Percentiles rank a stretch among this genome's conserved stretches.
These are phyloP conservation scores for Alces alces DNA, from an alignment of 2,113 vertebrate species.

Conservation along the genomic window DNA sequence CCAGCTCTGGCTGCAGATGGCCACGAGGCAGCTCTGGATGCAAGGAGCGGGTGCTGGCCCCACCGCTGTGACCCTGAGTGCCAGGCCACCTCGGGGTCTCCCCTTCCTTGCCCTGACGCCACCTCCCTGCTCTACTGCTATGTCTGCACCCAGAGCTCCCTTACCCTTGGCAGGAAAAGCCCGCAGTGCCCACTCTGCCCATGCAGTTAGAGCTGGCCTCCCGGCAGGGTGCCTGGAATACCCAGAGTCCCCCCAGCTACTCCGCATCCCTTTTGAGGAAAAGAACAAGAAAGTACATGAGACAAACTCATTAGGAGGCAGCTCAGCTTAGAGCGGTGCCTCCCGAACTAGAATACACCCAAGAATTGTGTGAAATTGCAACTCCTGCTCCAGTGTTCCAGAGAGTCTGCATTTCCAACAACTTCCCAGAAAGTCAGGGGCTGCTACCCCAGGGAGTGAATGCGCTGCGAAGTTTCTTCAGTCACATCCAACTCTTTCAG, in stretches of 20 bases:
- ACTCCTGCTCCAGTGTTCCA: background rate
- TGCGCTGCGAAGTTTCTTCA: background rate
- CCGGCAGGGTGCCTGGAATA: background rate
- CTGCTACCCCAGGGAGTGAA: background rate
- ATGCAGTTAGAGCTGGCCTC: background rate
- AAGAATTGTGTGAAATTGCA: background rate
- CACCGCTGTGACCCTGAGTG: background rate
- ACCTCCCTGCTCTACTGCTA: background rate
- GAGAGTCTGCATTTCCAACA: background rate
- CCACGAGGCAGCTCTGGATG: background rate
- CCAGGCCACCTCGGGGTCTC: background rate
- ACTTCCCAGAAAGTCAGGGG: background rate
- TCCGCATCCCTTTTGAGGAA: background rate
- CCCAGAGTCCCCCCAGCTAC: background rate
- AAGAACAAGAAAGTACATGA: too few species aligned
- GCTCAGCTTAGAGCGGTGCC: background rate
- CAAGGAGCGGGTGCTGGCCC: background rate
- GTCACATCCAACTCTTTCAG: background rate
- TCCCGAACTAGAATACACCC: background rate
- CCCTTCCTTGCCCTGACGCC: too few species aligned
- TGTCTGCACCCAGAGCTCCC: background rate
- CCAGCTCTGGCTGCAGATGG: too few species aligned
- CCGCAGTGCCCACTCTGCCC: background rate
- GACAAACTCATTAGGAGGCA: accelerated
- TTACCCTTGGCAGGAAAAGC: background rate